Percentiles rank a stretch among this genome's conserved stretches.
phyloP scores from a whole-genome alignment of 1,140 invertebrate genomes.

The Euura saliciscinereae region DNA sequence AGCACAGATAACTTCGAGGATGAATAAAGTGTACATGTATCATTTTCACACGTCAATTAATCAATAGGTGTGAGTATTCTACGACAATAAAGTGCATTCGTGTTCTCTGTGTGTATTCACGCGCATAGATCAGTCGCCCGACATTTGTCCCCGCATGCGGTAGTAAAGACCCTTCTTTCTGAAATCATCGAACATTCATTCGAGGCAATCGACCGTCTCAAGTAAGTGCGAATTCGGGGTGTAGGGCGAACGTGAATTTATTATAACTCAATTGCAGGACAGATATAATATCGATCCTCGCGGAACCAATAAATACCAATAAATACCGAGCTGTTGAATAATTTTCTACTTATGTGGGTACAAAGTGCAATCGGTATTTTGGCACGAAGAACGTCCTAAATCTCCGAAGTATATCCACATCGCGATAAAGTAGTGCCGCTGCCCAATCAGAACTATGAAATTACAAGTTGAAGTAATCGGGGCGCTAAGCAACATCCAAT shows the following conservation, averaged over 20 bases:
- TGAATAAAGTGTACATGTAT: not conserved
- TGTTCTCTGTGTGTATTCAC: not conserved
- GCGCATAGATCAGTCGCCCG: not conserved
- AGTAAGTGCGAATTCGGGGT: not conserved
- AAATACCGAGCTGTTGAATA: not conserved
- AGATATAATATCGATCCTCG: not conserved
- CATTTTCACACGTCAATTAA: not conserved
- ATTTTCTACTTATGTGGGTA: conserved; percentile 4
- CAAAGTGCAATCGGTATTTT: not conserved
- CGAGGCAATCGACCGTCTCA: conserved; percentile 3
- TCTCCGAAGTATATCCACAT: too few relatives aligned
- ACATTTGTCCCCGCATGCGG: not conserved
- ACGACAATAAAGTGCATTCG: not conserved
- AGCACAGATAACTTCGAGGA: not conserved
- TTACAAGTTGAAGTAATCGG: not conserved
- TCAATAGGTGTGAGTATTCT: not conserved
- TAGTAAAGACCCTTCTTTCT: not conserved
- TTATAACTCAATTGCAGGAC: not conserved
- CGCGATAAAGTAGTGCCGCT: too few relatives aligned
- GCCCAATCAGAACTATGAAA: not conserved
- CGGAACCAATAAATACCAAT: conserved; percentile 1
- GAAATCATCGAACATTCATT: conserved; percentile 2
- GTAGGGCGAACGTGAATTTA: not conserved
- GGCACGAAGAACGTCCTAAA: not conserved
- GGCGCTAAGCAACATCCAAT: conserved; percentile 28